Evolutionary conservation across 2,113 vertebrate species (phyloP).

Genomic region (Coptodon rendalli): DNA sequence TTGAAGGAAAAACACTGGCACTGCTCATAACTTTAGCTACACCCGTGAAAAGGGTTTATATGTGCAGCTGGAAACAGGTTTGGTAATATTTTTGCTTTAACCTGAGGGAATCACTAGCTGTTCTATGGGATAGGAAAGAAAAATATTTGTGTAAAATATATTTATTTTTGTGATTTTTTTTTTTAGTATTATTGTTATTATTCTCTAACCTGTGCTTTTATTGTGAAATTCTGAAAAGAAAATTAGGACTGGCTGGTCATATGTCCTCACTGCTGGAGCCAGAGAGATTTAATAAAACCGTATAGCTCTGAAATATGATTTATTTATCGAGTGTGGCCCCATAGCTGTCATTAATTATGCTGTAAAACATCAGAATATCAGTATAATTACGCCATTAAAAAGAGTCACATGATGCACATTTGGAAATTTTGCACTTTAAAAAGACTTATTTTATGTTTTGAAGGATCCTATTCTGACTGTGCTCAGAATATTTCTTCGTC

Average conservation of each 20-base stretch:
- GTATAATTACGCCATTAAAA: not conserved
- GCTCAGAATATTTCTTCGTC: not conserved
- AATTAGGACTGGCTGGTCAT: not conserved
- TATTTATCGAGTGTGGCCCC: not conserved
- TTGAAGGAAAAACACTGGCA: not conserved
- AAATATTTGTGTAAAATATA: not conserved
- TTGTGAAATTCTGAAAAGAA: not conserved
- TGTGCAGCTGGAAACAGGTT: not conserved
- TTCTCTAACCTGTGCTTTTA: not conserved
- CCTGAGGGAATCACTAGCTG: not conserved
- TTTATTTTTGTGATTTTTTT: not conserved
- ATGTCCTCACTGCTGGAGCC: not conserved
- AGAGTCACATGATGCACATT: not conserved
- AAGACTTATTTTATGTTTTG: not conserved
- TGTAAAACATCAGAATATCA: not conserved
- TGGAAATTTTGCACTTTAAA: constrained; percentile 33
- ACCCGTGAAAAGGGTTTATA: not conserved
- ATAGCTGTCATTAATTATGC: not conserved
- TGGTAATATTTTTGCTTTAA: not conserved
- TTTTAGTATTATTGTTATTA: not conserved
- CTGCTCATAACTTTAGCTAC: not conserved
- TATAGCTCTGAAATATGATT: not conserved
- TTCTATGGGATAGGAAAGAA: not conserved
- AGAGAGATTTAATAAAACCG: not conserved
- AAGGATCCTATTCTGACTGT: not conserved